phyloP scores from a whole-genome alignment of 2,888 invertebrate species.

The Aleiodes testaceus region DNA sequence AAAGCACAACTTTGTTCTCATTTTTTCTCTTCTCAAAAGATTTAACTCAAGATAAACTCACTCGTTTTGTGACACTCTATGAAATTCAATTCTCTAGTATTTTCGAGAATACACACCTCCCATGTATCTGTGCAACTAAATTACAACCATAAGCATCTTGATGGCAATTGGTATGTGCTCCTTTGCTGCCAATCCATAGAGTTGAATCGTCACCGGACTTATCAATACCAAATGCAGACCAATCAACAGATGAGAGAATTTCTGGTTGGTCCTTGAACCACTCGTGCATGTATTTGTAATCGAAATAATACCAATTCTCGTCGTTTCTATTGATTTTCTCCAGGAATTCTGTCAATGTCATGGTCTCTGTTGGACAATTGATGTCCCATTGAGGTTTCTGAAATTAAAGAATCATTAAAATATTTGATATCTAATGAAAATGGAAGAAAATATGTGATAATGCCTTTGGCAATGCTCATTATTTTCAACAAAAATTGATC shows the following conservation, averaged over 20 bases:
- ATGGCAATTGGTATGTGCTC: conserved; percentile 95
- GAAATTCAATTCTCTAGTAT: conserved; percentile 6
- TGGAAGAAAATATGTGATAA: too few species aligned
- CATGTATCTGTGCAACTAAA: conserved; percentile 90
- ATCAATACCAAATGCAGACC: conserved; percentile 84
- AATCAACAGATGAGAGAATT: conserved; percentile 76
- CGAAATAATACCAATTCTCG: conserved; percentile 85
- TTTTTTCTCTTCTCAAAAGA: neutral
- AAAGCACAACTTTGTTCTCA: neutral
- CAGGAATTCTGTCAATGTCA: conserved; percentile 80
- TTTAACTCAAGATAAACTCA: too few species aligned
- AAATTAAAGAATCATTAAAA: conserved; percentile 33
- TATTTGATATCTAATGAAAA: too few species aligned
- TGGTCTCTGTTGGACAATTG: conserved; percentile 76
- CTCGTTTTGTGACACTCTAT: neutral
- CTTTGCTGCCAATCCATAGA: conserved; percentile 90
- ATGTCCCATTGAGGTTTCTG: conserved; percentile 87
- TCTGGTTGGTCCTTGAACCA: conserved; percentile 78
- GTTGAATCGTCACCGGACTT: conserved; percentile 82
- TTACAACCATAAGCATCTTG: conserved; percentile 96
- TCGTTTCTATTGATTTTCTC: conserved; percentile 57
- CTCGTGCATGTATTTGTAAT: conserved; percentile 86
- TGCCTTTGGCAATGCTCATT: too few species aligned
- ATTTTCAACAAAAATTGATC: too few species aligned
- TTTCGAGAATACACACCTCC: conserved; percentile 77